Evolutionary conservation across 92 coral and sea anemone genomes (phyloP), one percentile per base, ranked within the genome.

Genomic region (Epizoanthus stellaris): DNA sequence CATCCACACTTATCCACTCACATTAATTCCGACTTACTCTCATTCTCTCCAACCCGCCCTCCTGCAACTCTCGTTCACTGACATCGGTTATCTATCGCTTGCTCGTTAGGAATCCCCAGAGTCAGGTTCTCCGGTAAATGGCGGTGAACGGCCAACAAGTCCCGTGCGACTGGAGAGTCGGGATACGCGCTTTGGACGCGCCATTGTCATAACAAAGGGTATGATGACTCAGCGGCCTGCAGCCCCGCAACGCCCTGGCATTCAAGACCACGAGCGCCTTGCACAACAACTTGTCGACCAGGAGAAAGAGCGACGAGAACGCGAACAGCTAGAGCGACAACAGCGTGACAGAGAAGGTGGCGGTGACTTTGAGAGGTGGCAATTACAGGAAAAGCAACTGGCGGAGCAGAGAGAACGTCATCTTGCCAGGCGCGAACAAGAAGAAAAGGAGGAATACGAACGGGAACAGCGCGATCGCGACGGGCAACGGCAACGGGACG

Each of bases 101-200:
- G 54, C 19, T 45, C 34, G 59, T 39, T 63, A 89, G 93, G 89
- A 85, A 5, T 84, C 90, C 40, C 82, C 90, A 8, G 98, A 79
- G 19, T 1, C 62, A 42, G 15, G n/a, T 21, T 70, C 71, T 15
- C 52, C 73, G 1, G 73, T 38, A 68, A 68, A 16, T 45, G 30
- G 12, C 21, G 13, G 73, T 63, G 83, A 47, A 5, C 88, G 93
- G 9, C 98, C 98, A 2, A 59, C 84, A 74, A 94, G 98, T 71
- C 95, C 98, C 16, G 91, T 94, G 7, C 84, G 94, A 63, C 67
- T 94, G 10, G 95, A 94, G 79, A 92, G 90, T 71, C 92, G 92
- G 2, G 85, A 92, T 62, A 87, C 95, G 5, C 93, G 90, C 40
- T 86, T 53, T 11, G 98, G 98, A 0, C 92, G 98, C 34, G 91